These are phyloP conservation scores for Labrus mixtus DNA, from an alignment of 2,113 vertebrate species.

Conservation along the genomic window DNA sequence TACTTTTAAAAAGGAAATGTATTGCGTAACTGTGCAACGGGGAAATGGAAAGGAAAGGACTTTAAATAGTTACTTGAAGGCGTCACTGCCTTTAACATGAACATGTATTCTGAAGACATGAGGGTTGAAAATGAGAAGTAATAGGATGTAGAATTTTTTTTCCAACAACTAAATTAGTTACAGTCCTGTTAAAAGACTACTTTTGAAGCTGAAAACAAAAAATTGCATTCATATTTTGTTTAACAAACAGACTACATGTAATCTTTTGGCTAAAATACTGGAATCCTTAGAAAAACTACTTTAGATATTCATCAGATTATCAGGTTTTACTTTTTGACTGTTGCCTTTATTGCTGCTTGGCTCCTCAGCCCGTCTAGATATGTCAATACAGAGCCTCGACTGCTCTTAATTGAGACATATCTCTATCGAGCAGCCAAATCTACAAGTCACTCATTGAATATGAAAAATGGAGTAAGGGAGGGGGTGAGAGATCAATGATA, in stretches of 20 bases:
- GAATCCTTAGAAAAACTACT: background rate
- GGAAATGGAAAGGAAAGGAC: no score
- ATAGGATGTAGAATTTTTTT: no score
- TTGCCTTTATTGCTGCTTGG: conserved; percentile 19
- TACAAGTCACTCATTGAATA: conserved; percentile 84
- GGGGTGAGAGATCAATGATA: conserved; percentile 82
- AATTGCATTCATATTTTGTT: no score
- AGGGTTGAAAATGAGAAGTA: no score
- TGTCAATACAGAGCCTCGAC: conserved; percentile 51
- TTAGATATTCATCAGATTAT: conserved; percentile 7
- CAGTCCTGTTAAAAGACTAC: no score
- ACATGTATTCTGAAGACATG: no score
- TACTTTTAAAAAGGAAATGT: no score
- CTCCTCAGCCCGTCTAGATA: conserved; percentile 1
- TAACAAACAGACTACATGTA: background rate
- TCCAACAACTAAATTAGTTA: no score
- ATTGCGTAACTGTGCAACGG: no score
- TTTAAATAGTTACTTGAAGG: no score
- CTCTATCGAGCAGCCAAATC: conserved; percentile 79
- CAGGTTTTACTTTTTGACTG: conserved; percentile 29
- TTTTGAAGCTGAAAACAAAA: no score
- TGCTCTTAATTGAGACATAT: conserved; percentile 82
- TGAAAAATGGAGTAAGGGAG: conserved; percentile 82
- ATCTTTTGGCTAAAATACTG: background rate
- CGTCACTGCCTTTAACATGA: no score